Base-by-base conservation (phyloP, 1,140 invertebrate genomes). In the Fopius arisanus region DNA sequence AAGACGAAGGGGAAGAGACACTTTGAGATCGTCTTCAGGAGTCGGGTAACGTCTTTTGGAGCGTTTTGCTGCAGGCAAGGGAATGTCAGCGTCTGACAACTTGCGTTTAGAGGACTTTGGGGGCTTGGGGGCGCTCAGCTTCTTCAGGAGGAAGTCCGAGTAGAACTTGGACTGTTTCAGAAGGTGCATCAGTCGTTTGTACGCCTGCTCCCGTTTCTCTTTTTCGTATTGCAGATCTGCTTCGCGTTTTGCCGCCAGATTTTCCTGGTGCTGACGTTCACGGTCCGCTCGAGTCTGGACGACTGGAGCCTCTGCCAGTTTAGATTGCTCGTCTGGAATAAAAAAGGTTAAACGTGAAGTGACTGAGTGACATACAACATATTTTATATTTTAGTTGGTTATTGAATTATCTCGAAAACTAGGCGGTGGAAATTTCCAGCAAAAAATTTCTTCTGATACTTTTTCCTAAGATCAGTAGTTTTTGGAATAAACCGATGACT, bases 91-190 rank as follows among this genome's bases (percentile, higher is more conserved):
- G 3, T 14, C n/a, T 33, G 54, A 1, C 3, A 29, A 29, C n/a
- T 28, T 0, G 0, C 19, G 5, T 73, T 54, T 54, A 70, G 37
- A 0, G 54, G 23, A 14, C 23, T 3, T 9, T 63, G 62, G 23
- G 12, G 70, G n/a, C 0, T 62, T 23, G n/a, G 21, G 29, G 3
- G 65, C 63, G 19, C 81, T 68, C 68, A 89, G 81, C 74, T 88
- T 88, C 14, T 82, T 71, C 12, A 81, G 28, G 10, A 89, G 78
- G 75, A 83, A 85, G 5, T 81, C 72, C 1, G 87, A 76, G 75
- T 86, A 88, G 76, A 89, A 88, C 77, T 89, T 79, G 62, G 88
- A 89, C 51, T 82, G 77, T 4, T 77, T 82, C 26, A 90, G 72
- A 6, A 90, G 80, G 78, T 86, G 84, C 80, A 84, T 84, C 7